Evolutionary conservation across 1,140 invertebrate species (phyloP), one percentile per base, ranked within the genome.

Genomic region (Alviniconcha marisindica): DNA sequence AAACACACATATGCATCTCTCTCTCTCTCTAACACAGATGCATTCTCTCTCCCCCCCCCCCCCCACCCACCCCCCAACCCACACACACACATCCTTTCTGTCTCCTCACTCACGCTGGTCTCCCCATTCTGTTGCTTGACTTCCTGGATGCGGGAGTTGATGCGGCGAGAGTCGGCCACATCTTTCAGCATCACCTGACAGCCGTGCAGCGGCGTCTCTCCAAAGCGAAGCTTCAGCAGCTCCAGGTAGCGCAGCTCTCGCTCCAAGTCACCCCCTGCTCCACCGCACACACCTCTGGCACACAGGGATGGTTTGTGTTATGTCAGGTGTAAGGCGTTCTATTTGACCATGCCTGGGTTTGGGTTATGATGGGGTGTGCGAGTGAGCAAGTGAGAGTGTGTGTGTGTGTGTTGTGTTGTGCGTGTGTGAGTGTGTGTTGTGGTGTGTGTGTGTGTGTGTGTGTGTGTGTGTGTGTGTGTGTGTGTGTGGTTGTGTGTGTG

Each of bases 101-200:
- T n/a, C n/a, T n/a, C 83, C 3, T 73, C 36, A 56, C 60, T 82
- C 81, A 89, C 88, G 81, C 87, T 80, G 71, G 69, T 48, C 71
- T 83, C 84, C n/a, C 87, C 88, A 38, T 82, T 76, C 77, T 88
- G 89, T 38, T 86, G 89, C 86, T 77, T 90, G 88, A 94, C 93
- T 51, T 94, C 93, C 90, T 97, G 96, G 71, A 99, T 97, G 85
- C 97, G 95, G n/a, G 96, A 94, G 93, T 98, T 98, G 63, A 99
- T 97, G 85, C 94, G 91, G 86, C 94, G 94, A 12, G 95, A 96
- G 91, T 98, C 97, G 15, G 96, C 96, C 24, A 99, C 96, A 93
- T 99, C 98, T 92, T 99, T 99, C 40, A 99, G 93, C 99, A 99
- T 99, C 0, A 99, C 99, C 94, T 99, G 98, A 94, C 99, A 99